Base-by-base conservation (phyloP, 2,797 vertebrate species). In the Mus spretus region DNA sequence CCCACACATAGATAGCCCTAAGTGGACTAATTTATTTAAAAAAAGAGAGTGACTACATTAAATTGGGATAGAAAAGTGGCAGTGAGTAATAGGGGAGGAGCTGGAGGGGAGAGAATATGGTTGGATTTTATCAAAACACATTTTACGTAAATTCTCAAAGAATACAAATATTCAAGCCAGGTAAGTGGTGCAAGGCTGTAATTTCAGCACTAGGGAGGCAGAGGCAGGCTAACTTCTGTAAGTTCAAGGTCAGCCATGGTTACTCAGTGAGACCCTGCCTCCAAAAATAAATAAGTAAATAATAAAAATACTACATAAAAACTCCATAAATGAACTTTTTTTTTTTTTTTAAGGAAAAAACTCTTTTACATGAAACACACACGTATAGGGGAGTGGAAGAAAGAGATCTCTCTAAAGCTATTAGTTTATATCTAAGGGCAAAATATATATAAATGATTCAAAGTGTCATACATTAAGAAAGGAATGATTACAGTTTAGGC, bases 371-470 rank as follows among this genome's bases (percentile, higher is more conserved):
- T 91, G 50, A 89, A 90, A 79, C 19, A 78, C 17, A 80, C 2
- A 77, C 26, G 75, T 0, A 61, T 2, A 79, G 5, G 61, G 8
- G 19, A 34, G 40, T 19, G 12, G 78, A n/a, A 22, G 50, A n/a
- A n/a, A 55, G 53, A 72, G 50, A 87, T 26, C 12, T 26, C 2
- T 67, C 0, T 77, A 93, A 95, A 72, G 70, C 84, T 94, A 81
- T 47, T 74, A 47, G 80, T 78, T 97, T 87, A 70, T 79, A 94
- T 93, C 5, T 63, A 93, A 91, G 37, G 77, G 40, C 2, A 95
- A 78, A 55, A 55, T 78, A 82, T 34, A 8, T 53, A 89, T 28
- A 22, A 50, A 22, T 86, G n/a, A 17, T 80, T 97, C 82, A 86
- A 70, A 96, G 81, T 79, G 47, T 89, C 80, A 57, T 37, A 81